These are phyloP conservation scores for Conopomorpha cramerella DNA, from an alignment of 1,140 invertebrate species.

Conservation along the genomic window DNA sequence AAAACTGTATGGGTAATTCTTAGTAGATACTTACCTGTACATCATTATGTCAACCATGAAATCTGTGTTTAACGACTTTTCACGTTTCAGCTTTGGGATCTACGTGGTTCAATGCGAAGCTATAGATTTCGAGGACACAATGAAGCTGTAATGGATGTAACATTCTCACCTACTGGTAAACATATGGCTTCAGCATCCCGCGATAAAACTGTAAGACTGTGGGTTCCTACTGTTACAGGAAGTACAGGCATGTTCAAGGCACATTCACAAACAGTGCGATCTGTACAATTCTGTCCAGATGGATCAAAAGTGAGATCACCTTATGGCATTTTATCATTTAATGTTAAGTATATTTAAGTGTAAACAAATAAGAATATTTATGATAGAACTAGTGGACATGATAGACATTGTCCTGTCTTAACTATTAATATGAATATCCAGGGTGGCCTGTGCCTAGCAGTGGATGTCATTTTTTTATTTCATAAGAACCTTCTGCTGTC, in stretches of 20 bases:
- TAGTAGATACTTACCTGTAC: background rate
- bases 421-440: too few species aligned
- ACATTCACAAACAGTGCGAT: constrained; percentile 77
- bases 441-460: too few species aligned
- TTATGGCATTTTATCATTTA: too few species aligned
- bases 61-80: constrained; percentile 1
- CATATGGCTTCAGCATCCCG: constrained; percentile 81
- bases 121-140: constrained; percentile 70
- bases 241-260: constrained; percentile 73
- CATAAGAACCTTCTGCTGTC: too few species aligned
- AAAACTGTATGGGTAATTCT: too few species aligned
- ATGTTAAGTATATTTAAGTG: too few species aligned
- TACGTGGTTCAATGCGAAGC: constrained; percentile 64
- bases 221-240: constrained; percentile 82
- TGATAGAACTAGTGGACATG: too few species aligned
- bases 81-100: constrained; percentile 70
- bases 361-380: too few species aligned
- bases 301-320: constrained; percentile 68
- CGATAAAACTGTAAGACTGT: constrained; percentile 82
- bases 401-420: too few species aligned
- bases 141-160: constrained; percentile 67
- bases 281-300: constrained; percentile 81
- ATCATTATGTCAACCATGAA: background rate
- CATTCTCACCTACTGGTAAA: constrained; percentile 80
- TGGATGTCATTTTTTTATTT: too few species aligned